A percentile compares a stretch with the other conserved stretches of the same genome.
Evolutionary conservation across 2,888 invertebrate species (phyloP).

Genomic region (Tachystola acroxantha): DNA sequence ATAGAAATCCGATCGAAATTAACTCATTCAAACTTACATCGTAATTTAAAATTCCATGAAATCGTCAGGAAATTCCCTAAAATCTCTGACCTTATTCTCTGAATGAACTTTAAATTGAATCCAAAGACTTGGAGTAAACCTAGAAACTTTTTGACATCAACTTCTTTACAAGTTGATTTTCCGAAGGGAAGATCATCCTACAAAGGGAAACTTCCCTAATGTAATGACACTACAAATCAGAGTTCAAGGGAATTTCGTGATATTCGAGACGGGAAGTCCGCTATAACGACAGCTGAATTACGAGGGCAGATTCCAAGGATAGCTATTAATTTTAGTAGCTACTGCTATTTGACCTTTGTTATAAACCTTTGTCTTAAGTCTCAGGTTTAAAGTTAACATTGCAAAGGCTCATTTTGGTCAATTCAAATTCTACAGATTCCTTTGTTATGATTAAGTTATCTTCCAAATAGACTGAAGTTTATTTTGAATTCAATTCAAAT

Average conservation of each 20-base stretch:
- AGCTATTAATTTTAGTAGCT: too few relatives aligned
- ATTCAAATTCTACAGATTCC: too few relatives aligned
- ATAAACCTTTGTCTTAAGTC: too few relatives aligned
- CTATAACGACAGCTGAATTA: too few relatives aligned
- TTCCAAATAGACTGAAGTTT: too few relatives aligned
- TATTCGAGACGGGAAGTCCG: background rate
- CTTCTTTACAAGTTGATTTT: conserved; percentile 3
- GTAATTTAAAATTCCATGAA: background rate
- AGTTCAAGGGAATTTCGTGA: background rate
- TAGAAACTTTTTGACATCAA: background rate
- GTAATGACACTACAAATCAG: conserved; percentile 11
- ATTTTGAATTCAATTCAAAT: too few relatives aligned
- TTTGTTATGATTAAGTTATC: too few relatives aligned
- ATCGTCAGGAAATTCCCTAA: background rate
- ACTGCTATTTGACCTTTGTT: too few relatives aligned
- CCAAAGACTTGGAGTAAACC: background rate
- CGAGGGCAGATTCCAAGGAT: too few relatives aligned
- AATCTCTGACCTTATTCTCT: background rate
- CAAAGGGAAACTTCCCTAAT: conserved; percentile 8
- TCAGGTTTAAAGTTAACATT: too few relatives aligned
- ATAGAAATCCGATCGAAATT: too few relatives aligned
- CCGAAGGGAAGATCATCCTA: conserved; percentile 3
- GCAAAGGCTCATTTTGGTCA: too few relatives aligned
- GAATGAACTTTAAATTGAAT: conserved; percentile 4
- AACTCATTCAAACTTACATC: background rate